Evolutionary conservation across 2,888 invertebrate species (phyloP).

Genomic region (Cerastoderma edule): DNA sequence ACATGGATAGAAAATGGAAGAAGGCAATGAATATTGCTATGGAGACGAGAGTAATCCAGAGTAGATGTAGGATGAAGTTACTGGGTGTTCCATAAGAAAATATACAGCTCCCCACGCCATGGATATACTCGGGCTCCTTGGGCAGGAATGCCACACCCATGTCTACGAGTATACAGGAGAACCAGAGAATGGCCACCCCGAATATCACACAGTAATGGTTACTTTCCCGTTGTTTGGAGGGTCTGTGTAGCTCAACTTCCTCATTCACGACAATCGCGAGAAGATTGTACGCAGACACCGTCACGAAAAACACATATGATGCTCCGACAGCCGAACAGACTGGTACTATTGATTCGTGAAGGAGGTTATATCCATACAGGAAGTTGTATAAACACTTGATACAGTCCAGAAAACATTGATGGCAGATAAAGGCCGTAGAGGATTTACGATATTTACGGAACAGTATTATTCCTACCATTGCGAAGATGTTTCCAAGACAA

Average conservation of each 20-base stretch:
- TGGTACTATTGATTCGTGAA: slow-evolving; percentile 66
- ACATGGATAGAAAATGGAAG: slow-evolving; percentile 91
- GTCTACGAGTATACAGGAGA: slow-evolving; percentile 95
- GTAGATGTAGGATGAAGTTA: slow-evolving; percentile 94
- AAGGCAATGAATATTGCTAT: slow-evolving; percentile 93
- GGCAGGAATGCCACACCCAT: slow-evolving; percentile 87
- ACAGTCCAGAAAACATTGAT: slow-evolving; percentile 81
- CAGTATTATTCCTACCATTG: slow-evolving; percentile 68
- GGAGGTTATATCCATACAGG: slow-evolving; percentile 77
- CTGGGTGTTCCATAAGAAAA: slow-evolving; percentile 93
- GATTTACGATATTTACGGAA: slow-evolving; percentile 74
- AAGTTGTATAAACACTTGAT: slow-evolving; percentile 81
- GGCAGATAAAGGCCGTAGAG: slow-evolving; percentile 80
- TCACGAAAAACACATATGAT: slow-evolving; percentile 93
- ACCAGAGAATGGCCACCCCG: slow-evolving; percentile 97
- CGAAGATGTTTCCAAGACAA: slow-evolving; percentile 73
- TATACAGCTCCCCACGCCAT: slow-evolving; percentile 93
- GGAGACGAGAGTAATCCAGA: slow-evolving; percentile 95
- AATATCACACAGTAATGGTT: slow-evolving; percentile 90
- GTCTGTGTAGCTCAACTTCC: slow-evolving; percentile 78
- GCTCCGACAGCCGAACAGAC: slow-evolving; percentile 93
- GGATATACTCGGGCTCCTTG: slow-evolving; percentile 82
- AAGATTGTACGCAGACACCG: slow-evolving; percentile 95
- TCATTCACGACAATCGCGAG: slow-evolving; percentile 85
- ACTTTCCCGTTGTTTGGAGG: slow-evolving; percentile 63